Evolutionary conservation across 2,888 invertebrate genomes (phyloP), one percentile per base, ranked within the genome.

Genomic region (Himalopsyche japonica): DNA sequence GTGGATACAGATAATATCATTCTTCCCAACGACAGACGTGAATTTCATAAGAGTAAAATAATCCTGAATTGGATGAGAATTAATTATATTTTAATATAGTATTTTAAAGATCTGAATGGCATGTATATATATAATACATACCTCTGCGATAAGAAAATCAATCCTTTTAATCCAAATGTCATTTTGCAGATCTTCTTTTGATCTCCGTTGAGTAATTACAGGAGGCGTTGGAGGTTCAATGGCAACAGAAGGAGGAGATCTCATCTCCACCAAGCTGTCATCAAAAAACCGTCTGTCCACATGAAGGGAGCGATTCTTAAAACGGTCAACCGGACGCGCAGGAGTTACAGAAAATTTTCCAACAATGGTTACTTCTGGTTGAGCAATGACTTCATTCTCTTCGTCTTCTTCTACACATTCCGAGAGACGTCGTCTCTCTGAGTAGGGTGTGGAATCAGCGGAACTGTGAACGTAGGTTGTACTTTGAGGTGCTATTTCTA

Each of bases 341-440:
- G 85, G 82, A 18, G 84, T 87, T 47, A 87, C 87, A 70, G 86
- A 77, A 76, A 87, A 87, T 80, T 87, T 87, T 5, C 86, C 86
- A n/a, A 81, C 82, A 30, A 79, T 34, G 10, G 84, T 84, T 7
- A 77, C 76, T 27, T 27, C 32, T 57, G 30, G 57, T 32, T 43
- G 27, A 27, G 79, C 30, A 49, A 34, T 30, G 82, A 87, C n/a
- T 88, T 90, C 93, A 87, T 95, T 96, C 82, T 96, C 96, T 89
- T 97, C 96, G 88, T 97, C 97, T 90, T 97, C 97, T 89, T 97
- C 97, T 85, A 95, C 93, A 89, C 97, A 97, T 90, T 97, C 96
- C 3, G 96, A 97, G 87, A 97, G 90, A 18, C 97, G 93, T 43
- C 96, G 92, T 6, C 94, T 92, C 88, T 94, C 94, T 83, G 92